A percentile compares a stretch with the other conserved stretches of the same genome.
These are phyloP conservation scores for Harpegnathos saltator DNA, from an alignment of 1,140 invertebrate species.

Conservation along the genomic window DNA sequence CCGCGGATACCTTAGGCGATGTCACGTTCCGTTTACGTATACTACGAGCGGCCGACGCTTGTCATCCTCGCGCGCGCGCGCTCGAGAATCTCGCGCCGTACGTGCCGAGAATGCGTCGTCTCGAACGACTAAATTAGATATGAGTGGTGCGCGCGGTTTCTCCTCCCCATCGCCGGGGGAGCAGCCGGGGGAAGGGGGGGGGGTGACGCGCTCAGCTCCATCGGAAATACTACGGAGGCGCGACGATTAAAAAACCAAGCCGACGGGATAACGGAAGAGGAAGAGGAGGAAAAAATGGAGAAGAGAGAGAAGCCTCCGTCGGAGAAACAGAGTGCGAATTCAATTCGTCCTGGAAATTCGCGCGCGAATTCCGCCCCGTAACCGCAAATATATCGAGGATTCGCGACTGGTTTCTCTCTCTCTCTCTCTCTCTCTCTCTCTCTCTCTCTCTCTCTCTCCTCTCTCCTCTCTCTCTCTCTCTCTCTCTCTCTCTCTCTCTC, in stretches of 20 bases:
- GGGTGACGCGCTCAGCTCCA: neutral
- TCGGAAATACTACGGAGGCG: conserved; percentile 18
- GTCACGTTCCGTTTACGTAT: conserved; percentile 53
- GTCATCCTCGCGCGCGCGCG: conserved; percentile 32
- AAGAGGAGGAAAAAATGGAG: neutral
- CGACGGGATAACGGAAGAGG: neutral
- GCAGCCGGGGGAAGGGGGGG: too few relatives aligned
- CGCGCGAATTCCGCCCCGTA: conserved; percentile 1
- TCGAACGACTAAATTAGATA: conserved; percentile 55
- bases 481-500: too few relatives aligned
- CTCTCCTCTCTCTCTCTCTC: too few relatives aligned
- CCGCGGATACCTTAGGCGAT: conserved; percentile 38
- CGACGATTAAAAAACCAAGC: conserved; percentile 46
- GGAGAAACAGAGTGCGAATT: conserved; percentile 18
- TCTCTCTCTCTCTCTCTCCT: too few relatives aligned
- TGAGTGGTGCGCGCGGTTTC: conserved; percentile 32
- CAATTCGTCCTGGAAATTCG: neutral
- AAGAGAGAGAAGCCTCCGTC: neutral
- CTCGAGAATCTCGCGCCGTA: conserved; percentile 52
- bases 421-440: too few relatives aligned
- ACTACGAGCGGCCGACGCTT: conserved; percentile 20
- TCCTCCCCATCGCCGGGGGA: neutral
- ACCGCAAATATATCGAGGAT: neutral
- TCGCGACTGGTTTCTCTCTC: too few relatives aligned
- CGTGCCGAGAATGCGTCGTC: conserved; percentile 53